phyloP scores from a whole-genome alignment of 2,797 vertebrate genomes.

The Heteromormyrus szaboi region DNA sequence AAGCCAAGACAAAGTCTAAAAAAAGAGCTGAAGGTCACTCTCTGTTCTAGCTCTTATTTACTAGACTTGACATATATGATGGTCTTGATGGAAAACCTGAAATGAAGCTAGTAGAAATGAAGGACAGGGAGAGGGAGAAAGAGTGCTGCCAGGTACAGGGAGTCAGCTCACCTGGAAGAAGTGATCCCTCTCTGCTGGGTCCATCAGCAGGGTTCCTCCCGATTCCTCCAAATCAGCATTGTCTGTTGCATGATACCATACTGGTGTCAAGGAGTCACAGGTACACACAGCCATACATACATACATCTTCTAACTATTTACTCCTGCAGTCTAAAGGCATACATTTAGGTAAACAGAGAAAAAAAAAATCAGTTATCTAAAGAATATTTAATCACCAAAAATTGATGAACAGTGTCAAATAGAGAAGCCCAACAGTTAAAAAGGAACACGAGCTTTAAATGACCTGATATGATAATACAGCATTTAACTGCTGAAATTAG shows the following conservation, averaged over 20 bases:
- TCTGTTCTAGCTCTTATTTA: background rate
- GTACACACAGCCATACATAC: background rate
- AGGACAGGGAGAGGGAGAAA: background rate
- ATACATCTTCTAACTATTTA: background rate
- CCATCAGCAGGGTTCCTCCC: conserved; percentile 38
- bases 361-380: background rate
- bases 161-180: conserved; percentile 25
- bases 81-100: background rate
- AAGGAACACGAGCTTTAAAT: background rate
- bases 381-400: background rate
- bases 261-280: background rate
- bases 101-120: background rate
- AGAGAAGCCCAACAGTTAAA: background rate
- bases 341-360: background rate
- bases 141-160: background rate
- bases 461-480: background rate
- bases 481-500: background rate
- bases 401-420: background rate
- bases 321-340: background rate
- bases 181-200: conserved; percentile 26
- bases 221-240: conserved; percentile 43
- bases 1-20: conserved; percentile 22
- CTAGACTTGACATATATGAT: background rate
- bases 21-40: conserved; percentile 14
- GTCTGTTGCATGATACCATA: background rate